Conservation (phyloP, 1,140 invertebrate species). For the Drosophila mayri region DNA sequence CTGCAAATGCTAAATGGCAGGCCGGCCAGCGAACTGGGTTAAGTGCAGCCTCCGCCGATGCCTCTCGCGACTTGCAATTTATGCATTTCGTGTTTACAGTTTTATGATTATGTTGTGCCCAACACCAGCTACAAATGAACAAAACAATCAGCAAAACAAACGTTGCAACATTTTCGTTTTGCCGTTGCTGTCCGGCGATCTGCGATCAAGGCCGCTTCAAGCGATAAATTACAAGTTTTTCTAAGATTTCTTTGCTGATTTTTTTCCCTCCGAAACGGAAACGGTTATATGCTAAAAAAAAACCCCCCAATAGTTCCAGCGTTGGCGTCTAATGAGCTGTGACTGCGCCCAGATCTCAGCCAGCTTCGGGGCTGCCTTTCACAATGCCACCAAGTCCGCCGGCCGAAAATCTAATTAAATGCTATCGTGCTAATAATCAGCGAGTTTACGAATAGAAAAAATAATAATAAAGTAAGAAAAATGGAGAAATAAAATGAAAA, state of each 20-base stretch:
- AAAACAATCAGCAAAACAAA: conserved; percentile 78
- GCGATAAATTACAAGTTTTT: conserved; percentile 68
- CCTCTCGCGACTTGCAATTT: conserved; percentile 65
- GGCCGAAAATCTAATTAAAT: conserved; percentile 74
- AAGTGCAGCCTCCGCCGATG: conserved; percentile 51
- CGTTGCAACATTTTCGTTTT: conserved; percentile 66
- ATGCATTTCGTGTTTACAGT: conserved; percentile 78
- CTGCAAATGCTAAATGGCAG: conserved; percentile 44
- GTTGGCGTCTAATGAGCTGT: conserved; percentile 57
- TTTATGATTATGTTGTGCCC: conserved; percentile 74
- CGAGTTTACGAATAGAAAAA: conserved; percentile 29
- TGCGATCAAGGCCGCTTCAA: conserved; percentile 63
- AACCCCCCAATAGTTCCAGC: conserved; percentile 25
- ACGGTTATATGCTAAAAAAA: conserved; percentile 63
- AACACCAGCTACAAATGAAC: conserved; percentile 60
- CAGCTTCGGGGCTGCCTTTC: conserved; percentile 47
- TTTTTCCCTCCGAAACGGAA: conserved; percentile 43
- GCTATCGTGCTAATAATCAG: conserved; percentile 76
- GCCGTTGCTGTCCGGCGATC: conserved; percentile 37
- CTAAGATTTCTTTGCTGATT: conserved; percentile 14
- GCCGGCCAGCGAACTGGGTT: conserved; percentile 59
- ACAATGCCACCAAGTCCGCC: conserved; percentile 41
- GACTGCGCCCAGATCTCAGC: conserved; percentile 39
- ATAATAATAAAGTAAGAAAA: conserved; percentile 4
- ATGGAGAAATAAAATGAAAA: neutral